A percentile compares a stretch with the other conserved stretches of the same genome.
phyloP scores from a whole-genome alignment of 2,113 vertebrate genomes.

The Serinus canaria region DNA sequence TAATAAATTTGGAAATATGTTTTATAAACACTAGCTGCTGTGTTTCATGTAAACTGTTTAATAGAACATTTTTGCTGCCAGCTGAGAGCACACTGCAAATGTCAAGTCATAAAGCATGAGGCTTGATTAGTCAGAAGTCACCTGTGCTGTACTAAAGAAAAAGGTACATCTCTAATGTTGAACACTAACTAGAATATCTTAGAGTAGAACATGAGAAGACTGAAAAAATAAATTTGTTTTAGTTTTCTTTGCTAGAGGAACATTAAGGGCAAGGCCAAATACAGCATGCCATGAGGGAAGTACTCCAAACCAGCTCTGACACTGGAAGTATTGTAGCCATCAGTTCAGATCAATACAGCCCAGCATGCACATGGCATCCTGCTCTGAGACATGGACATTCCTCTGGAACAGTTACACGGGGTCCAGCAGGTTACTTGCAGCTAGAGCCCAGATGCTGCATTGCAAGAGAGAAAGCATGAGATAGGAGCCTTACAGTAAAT shows the following conservation, averaged over 20 bases:
- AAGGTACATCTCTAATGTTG: neutral
- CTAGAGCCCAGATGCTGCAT: neutral
- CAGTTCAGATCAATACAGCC: neutral
- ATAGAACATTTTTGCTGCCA: neutral
- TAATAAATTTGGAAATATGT: neutral
- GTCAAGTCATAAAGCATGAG: neutral
- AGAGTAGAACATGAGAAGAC: neutral
- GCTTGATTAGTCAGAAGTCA: neutral
- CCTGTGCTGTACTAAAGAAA: neutral
- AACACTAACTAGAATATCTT: neutral
- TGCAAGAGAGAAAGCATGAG: neutral
- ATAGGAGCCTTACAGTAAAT: neutral
- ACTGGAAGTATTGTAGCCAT: neutral
- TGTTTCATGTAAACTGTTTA: neutral
- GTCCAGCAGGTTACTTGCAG: neutral
- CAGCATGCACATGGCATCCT: fast-evolving
- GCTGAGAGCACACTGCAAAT: neutral
- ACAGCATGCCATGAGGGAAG: neutral
- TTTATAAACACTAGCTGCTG: neutral
- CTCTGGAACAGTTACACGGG: fast-evolving
- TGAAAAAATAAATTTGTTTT: neutral
- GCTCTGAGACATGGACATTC: neutral
- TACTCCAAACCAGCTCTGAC: neutral
- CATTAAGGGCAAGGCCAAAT: neutral
- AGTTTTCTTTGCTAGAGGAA: neutral